Conservation (phyloP, 1,140 invertebrate genomes). For the Danaus melanippus region DNA sequence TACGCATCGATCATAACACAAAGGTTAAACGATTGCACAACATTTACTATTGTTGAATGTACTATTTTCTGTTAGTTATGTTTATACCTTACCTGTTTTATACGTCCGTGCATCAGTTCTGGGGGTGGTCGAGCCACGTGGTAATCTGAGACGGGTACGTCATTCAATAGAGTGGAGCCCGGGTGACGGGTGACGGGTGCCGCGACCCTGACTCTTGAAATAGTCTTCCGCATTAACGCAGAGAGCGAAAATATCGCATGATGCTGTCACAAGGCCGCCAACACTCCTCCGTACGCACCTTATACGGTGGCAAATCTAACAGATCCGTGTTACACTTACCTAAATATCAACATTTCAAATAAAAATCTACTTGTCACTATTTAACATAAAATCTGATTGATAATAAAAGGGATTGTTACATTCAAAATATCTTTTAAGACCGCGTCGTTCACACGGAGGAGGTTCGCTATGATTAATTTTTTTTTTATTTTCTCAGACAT, state of each 20-base stretch:
- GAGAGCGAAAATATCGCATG: slow-evolving; percentile 68
- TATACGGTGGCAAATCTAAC: slow-evolving; percentile 44
- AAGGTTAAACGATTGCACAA: slow-evolving; percentile 1
- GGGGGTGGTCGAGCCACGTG: slow-evolving; percentile 19
- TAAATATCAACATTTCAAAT: no score
- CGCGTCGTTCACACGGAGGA: no score
- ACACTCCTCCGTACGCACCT: slow-evolving; percentile 40
- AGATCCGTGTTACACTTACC: no score
- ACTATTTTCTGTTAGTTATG: no score
- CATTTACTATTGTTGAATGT: neutral
- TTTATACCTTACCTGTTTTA: no score
- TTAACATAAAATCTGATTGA: no score
- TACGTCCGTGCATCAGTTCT: neutral
- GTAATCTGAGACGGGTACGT: slow-evolving; percentile 52
- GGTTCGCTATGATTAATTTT: no score
- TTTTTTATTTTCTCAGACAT: no score
- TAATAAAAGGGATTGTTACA: no score
- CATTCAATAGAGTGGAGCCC: slow-evolving; percentile 32
- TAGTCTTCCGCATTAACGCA: slow-evolving; percentile 68
- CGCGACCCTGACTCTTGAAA: slow-evolving; percentile 69
- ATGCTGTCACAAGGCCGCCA: slow-evolving; percentile 51
- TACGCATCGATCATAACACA: neutral
- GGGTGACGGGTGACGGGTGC: slow-evolving; percentile 51
- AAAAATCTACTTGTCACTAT: no score
- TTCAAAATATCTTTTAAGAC: no score